Evolutionary conservation across 2,888 invertebrate genomes (phyloP).

Genomic region (Corbicula japonica): DNA sequence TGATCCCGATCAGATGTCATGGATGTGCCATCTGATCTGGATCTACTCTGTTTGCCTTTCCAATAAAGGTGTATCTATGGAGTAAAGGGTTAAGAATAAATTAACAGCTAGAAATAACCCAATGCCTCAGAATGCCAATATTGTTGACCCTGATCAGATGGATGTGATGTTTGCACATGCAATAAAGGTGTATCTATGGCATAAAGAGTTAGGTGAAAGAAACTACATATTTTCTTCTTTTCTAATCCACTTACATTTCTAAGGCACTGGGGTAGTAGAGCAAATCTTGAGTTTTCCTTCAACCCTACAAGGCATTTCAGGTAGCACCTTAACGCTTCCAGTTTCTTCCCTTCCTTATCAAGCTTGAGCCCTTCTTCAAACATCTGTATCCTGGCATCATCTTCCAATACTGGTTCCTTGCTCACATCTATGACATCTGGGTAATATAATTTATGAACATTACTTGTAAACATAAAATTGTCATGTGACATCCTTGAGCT

Average conservation of each 20-base stretch:
- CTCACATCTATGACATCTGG: conserved; percentile 33
- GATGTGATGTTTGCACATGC: too few species aligned
- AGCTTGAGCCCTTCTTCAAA: conserved; percentile 77
- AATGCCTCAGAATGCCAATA: too few species aligned
- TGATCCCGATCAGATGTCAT: too few species aligned
- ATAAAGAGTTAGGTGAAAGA: too few species aligned
- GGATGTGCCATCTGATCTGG: too few species aligned
- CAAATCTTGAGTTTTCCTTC: conserved; percentile 74
- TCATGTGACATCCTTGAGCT: conserved; percentile 40
- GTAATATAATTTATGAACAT: conserved; percentile 35
- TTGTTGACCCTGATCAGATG: too few species aligned
- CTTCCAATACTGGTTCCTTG: conserved; percentile 61
- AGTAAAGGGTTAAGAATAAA: too few species aligned
- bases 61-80: too few species aligned
- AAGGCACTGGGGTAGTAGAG: conserved; percentile 83
- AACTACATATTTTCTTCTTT: too few species aligned
- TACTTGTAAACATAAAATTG: conserved; percentile 46
- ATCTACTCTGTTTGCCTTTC: too few species aligned
- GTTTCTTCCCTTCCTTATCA: conserved; percentile 73
- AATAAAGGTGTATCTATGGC: too few species aligned
- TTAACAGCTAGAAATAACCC: too few species aligned
- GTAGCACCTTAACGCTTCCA: conserved; percentile 81
- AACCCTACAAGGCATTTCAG: conserved; percentile 80
- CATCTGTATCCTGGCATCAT: conserved; percentile 71
- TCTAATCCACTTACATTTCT: conserved; percentile 77